phyloP scores from a whole-genome alignment of 2,113 vertebrate species.

The Planiliza haematocheilus region DNA sequence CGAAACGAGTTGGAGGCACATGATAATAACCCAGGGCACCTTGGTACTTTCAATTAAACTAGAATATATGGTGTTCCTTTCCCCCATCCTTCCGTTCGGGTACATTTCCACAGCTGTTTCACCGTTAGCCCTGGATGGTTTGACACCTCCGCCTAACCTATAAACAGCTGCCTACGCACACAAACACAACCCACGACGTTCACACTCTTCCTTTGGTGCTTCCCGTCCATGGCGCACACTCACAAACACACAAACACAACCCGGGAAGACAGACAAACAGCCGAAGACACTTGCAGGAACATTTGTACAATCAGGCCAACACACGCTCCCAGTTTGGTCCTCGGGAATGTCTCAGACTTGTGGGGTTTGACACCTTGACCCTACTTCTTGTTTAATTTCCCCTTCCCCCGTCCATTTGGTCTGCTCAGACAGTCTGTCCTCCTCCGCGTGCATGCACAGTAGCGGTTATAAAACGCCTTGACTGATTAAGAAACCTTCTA shows the following conservation, averaged over 20 bases:
- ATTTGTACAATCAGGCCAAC: constrained; percentile 44
- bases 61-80: neutral
- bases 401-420: constrained; percentile 30
- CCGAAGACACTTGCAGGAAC: constrained; percentile 43
- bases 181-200: constrained; percentile 11
- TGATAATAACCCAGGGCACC: constrained; percentile 54
- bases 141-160: constrained; percentile 31
- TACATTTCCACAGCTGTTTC: constrained; percentile 40
- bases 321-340: constrained; percentile 31
- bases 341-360: constrained; percentile 51
- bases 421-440: constrained; percentile 1
- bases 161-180: constrained; percentile 22
- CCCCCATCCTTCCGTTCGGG: constrained; percentile 8
- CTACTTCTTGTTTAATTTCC: constrained; percentile 20
- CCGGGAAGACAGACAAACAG: constrained; percentile 31
- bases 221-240: constrained; percentile 29
- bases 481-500: neutral
- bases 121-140: constrained; percentile 49
- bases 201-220: constrained; percentile 11
- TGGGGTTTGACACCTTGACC: constrained; percentile 50
- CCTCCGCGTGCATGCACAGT: neutral
- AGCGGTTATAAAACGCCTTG: neutral
- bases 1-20: constrained; percentile 47
- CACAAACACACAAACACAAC: constrained; percentile 25
- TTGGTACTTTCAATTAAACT: constrained; percentile 18